Conservation (phyloP, 2,888 invertebrate genomes). For the Drosophila subquinaria region DNA sequence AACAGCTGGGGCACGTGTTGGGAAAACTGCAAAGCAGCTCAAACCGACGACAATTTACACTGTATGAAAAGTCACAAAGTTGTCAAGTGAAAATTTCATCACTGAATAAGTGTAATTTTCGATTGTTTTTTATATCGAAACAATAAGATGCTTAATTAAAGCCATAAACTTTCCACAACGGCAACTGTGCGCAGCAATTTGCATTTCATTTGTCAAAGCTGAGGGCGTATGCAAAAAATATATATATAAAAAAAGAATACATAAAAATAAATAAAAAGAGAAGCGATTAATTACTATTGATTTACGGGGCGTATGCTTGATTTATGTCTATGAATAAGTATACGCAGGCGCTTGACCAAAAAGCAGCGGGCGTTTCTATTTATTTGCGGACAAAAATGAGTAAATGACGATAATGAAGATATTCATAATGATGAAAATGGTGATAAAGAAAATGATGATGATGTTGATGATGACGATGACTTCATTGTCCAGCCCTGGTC, state of each 20-base stretch:
- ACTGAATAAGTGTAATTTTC: constrained; percentile 7
- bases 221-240: constrained; percentile 53
- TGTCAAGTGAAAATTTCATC: not conserved
- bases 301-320: constrained; percentile 71
- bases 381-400: constrained; percentile 22
- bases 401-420: constrained; percentile 13
- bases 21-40: not conserved
- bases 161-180: constrained; percentile 34
- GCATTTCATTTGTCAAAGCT: constrained; percentile 33
- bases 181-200: constrained; percentile 29
- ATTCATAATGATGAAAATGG: constrained; percentile 21
- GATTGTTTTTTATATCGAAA: constrained; percentile 8
- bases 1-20: constrained; percentile 14
- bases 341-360: constrained; percentile 42
- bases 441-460: not conserved
- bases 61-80: not conserved
- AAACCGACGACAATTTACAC: not conserved
- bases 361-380: constrained; percentile 43
- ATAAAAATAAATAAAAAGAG: constrained; percentile 9
- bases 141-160: constrained; percentile 41
- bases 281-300: constrained; percentile 63
- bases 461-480: constrained; percentile 35
- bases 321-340: constrained; percentile 40
- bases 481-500: constrained; percentile 34
- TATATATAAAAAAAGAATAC: constrained; percentile 9